A percentile compares a stretch with the other conserved stretches of the same genome.
Evolutionary conservation across 2,888 invertebrate species (phyloP).

Genomic region (Pedicia rivosa): DNA sequence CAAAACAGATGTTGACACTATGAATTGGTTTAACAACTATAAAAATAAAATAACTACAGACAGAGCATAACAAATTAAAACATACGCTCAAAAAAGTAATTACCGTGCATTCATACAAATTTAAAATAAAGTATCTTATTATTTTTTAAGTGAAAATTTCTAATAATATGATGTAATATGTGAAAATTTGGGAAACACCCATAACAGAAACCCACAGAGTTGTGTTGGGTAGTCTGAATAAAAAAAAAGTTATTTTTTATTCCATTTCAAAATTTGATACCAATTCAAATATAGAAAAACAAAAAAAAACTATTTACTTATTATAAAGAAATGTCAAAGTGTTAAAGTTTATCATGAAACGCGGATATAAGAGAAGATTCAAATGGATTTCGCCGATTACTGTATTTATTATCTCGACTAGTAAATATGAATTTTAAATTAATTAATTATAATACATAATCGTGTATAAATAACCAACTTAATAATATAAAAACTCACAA

Average conservation of each 20-base stretch:
- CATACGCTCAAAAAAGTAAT: too few species aligned
- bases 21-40: too few species aligned
- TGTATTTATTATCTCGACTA: slow-evolving; percentile 18
- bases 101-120: too few species aligned
- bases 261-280: not conserved
- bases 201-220: not conserved
- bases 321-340: slow-evolving; percentile 7
- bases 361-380: slow-evolving; percentile 25
- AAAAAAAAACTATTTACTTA: slow-evolving; percentile 1
- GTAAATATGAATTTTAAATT: slow-evolving; percentile 6
- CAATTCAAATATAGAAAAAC: not conserved
- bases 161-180: slow-evolving; percentile 1
- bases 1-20: too few species aligned
- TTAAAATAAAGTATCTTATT: too few species aligned
- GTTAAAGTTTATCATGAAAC: slow-evolving; percentile 23
- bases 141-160: too few species aligned
- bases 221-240: not conserved
- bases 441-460: too few species aligned
- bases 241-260: not conserved
- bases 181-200: slow-evolving; percentile 2
- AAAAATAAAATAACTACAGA: too few species aligned
- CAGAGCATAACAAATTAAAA: too few species aligned
- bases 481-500: not conserved
- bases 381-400: slow-evolving; percentile 20
- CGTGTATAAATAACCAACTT: too few species aligned